phyloP scores from a whole-genome alignment of 2,888 invertebrate genomes.

The Calephelis perditalis region DNA sequence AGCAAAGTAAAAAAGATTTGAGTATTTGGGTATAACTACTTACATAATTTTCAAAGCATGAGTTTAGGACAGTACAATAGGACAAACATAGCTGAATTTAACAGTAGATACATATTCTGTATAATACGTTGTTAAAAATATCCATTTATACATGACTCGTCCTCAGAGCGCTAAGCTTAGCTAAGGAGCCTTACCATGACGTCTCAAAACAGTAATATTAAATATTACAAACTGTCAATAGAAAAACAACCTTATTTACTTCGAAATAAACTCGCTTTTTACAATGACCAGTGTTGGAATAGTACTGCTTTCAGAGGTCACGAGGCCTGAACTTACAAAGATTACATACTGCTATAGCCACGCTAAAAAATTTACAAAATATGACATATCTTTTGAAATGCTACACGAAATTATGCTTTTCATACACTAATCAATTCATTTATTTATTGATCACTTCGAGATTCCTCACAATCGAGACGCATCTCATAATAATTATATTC shows the following conservation, averaged over 20 bases:
- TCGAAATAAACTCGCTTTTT: too few species aligned
- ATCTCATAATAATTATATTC: slow-evolving; percentile 22
- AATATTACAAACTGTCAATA: too few species aligned
- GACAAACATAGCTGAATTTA: slow-evolving; percentile 26
- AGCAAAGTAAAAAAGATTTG: slow-evolving; percentile 23
- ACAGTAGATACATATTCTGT: slow-evolving; percentile 26
- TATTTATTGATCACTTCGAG: slow-evolving; percentile 56
- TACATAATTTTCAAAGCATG: slow-evolving; percentile 34
- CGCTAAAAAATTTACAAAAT: slow-evolving; percentile 79
- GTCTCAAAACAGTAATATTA: too few species aligned
- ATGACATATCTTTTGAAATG: slow-evolving; percentile 76
- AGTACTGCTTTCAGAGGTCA: too few species aligned
- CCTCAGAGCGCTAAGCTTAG: slow-evolving; percentile 74
- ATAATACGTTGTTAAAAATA: slow-evolving; percentile 33
- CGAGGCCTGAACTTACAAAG: slow-evolving; percentile 63
- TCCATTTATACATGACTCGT: slow-evolving; percentile 51
- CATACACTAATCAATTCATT: slow-evolving; percentile 74
- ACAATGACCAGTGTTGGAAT: too few species aligned
- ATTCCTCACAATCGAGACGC: slow-evolving; percentile 35
- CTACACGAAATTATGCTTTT: slow-evolving; percentile 72
- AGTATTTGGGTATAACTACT: slow-evolving; percentile 26
- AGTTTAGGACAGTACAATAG: slow-evolving; percentile 29
- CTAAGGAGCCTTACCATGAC: slow-evolving; percentile 35
- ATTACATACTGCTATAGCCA: slow-evolving; percentile 69
- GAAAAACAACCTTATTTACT: too few species aligned